Conservation (phyloP, 1,140 invertebrate species). For the Aphidius gifuensis region DNA sequence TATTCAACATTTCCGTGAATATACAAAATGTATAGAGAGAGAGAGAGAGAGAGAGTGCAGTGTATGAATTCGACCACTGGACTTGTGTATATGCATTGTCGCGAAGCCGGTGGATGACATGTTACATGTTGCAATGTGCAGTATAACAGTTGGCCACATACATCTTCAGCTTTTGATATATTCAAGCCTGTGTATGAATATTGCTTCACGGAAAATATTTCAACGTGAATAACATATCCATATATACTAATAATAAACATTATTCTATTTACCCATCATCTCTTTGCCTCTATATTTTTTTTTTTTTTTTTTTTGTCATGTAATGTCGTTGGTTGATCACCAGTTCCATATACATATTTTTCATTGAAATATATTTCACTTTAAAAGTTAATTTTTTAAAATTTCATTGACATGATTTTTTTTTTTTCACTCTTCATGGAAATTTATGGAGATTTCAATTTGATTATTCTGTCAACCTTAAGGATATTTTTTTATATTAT, state of each 20-base stretch:
- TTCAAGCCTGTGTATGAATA: slow-evolving; percentile 21
- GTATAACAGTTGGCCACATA: neutral
- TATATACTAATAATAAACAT: neutral
- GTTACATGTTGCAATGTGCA: slow-evolving; percentile 22
- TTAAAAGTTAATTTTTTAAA: too few relatives aligned
- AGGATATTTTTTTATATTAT: too few relatives aligned
- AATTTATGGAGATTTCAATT: neutral
- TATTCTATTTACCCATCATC: neutral
- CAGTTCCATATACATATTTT: too few relatives aligned
- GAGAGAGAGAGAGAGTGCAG: neutral
- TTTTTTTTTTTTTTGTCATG: neutral
- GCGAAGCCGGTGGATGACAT: slow-evolving; percentile 24
- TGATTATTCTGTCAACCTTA: too few relatives aligned
- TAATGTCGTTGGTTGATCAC: too few relatives aligned
- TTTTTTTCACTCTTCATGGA: too few relatives aligned
- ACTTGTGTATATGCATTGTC: slow-evolving; percentile 8
- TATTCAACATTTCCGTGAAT: too few relatives aligned
- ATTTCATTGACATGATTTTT: too few relatives aligned
- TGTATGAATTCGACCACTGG: slow-evolving; percentile 1
- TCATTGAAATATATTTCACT: too few relatives aligned
- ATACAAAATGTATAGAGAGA: too few relatives aligned
- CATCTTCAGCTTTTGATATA: neutral
- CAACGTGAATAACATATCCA: slow-evolving; percentile 44
- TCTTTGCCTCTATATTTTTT: neutral
- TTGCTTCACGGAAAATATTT: slow-evolving; percentile 46